These are phyloP conservation scores for Pollenia griseotomentosa DNA, from an alignment of 2,888 invertebrate genomes.

Conservation along the genomic window DNA sequence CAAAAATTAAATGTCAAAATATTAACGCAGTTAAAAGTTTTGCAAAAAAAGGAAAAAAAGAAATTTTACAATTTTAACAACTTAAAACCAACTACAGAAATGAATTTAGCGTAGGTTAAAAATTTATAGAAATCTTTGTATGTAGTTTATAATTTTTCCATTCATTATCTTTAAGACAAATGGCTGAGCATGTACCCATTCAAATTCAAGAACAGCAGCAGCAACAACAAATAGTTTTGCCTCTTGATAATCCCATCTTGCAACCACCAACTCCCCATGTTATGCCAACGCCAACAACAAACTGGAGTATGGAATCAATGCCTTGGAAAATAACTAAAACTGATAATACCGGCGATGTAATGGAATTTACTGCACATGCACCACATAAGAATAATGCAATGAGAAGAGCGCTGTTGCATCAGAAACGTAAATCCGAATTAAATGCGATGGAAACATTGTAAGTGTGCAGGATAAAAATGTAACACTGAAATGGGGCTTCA, in stretches of 20 bases:
- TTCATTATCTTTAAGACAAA: constrained; percentile 12
- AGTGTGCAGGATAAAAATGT: constrained; percentile 79
- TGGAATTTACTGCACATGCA: constrained; percentile 77
- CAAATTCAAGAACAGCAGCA: constrained; percentile 38
- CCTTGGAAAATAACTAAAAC: constrained; percentile 85
- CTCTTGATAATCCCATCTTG: constrained; percentile 22
- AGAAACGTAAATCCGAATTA: constrained; percentile 80
- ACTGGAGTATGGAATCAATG: constrained; percentile 85
- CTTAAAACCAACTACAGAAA: neutral
- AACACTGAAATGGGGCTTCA: no score
- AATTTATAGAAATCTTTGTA: neutral
- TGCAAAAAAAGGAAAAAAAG: neutral
- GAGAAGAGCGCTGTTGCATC: constrained; percentile 77
- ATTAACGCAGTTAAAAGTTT: constrained; percentile 26
- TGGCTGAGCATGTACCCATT: constrained; percentile 24
- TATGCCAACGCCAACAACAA: constrained; percentile 77
- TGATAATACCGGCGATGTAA: constrained; percentile 82
- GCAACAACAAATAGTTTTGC: constrained; percentile 50
- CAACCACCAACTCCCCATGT: constrained; percentile 66
- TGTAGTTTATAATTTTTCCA: neutral
- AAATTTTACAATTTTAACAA: neutral
- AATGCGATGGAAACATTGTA: constrained; percentile 84
- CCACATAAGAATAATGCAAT: constrained; percentile 65
- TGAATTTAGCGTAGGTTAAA: constrained; percentile 60
- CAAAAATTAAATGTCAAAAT: constrained; percentile 53